These are phyloP conservation scores for Cassiopea xamachana DNA, from an alignment of 30 jellyfish, hydroid and myxozoan genomes.

Conservation along the genomic window DNA sequence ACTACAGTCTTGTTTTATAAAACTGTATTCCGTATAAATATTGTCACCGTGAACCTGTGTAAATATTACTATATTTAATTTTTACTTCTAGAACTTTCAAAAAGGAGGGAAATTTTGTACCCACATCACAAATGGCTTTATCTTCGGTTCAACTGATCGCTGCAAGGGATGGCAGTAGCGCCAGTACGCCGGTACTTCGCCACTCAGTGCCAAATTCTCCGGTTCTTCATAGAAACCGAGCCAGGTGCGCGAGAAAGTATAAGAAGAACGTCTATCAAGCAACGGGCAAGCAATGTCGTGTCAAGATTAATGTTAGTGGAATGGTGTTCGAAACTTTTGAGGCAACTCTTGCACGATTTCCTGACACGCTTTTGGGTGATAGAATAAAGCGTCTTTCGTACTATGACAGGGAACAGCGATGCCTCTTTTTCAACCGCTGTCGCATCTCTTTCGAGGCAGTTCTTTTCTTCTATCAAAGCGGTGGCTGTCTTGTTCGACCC, in stretches of 20 bases:
- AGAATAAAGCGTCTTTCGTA: slow-evolving; percentile 37
- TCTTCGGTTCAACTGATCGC: slow-evolving; percentile 42
- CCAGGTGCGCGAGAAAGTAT: background rate
- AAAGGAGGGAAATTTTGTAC: background rate
- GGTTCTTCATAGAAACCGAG: background rate
- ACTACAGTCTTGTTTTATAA: no score
- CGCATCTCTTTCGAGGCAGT: slow-evolving; percentile 92
- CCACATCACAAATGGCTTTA: slow-evolving; percentile 3
- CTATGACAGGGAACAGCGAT: slow-evolving; percentile 20
- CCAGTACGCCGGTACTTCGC: slow-evolving; percentile 37
- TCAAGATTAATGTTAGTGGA: slow-evolving; percentile 82
- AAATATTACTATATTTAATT: background rate
- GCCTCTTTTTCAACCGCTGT: slow-evolving; percentile 70
- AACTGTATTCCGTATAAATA: no score
- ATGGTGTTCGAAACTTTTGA: slow-evolving; percentile 82
- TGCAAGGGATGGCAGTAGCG: slow-evolving; percentile 31
- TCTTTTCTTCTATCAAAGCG: slow-evolving; percentile 86
- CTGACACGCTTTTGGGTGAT: slow-evolving; percentile 91
- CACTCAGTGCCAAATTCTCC: slow-evolving; percentile 36
- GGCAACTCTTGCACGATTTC: slow-evolving; percentile 79
- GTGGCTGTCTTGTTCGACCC: slow-evolving; percentile 87
- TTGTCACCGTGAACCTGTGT: background rate
- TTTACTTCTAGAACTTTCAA: background rate
- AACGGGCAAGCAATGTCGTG: slow-evolving; percentile 13
- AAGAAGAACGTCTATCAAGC: background rate